phyloP scores from a whole-genome alignment of 2,113 vertebrate species.

The Corythoichthys haematopterus region DNA sequence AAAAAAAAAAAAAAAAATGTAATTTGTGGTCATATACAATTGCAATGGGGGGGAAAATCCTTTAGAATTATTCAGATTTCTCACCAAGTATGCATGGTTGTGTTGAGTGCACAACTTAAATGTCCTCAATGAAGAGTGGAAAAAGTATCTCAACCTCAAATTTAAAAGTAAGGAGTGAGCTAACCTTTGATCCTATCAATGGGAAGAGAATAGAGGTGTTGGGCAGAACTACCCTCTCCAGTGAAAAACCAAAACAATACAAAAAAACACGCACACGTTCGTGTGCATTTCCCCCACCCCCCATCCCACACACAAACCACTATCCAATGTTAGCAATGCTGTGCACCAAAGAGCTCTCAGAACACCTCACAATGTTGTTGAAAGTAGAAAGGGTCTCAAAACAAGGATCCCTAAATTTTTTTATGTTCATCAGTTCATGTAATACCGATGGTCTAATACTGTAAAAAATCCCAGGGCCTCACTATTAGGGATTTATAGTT shows the following conservation, averaged over 20 bases:
- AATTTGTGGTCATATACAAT: background rate
- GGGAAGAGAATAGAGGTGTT: background rate
- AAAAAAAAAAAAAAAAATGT: background rate
- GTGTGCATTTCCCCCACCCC: too few relatives aligned
- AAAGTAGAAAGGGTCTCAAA: too few relatives aligned
- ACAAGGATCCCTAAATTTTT: too few relatives aligned
- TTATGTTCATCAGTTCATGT: too few relatives aligned
- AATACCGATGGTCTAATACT: too few relatives aligned
- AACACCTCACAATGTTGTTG: background rate
- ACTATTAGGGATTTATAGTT: background rate
- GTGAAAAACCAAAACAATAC: background rate
- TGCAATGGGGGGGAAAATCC: background rate
- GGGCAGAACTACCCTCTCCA: background rate
- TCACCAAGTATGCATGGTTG: background rate
- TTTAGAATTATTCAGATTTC: background rate
- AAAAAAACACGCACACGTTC: too few relatives aligned
- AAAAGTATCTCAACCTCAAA: background rate
- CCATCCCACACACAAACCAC: background rate
- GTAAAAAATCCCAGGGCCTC: too few relatives aligned
- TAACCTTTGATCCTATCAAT: background rate
- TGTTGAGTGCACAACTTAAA: background rate
- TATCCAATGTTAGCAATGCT: background rate
- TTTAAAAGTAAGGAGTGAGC: background rate
- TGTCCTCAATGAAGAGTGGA: background rate
- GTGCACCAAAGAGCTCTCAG: background rate